Evolutionary conservation across 2,888 invertebrate species (phyloP), one percentile per base, ranked within the genome.

Genomic region (Eupithecia pulchellata): DNA sequence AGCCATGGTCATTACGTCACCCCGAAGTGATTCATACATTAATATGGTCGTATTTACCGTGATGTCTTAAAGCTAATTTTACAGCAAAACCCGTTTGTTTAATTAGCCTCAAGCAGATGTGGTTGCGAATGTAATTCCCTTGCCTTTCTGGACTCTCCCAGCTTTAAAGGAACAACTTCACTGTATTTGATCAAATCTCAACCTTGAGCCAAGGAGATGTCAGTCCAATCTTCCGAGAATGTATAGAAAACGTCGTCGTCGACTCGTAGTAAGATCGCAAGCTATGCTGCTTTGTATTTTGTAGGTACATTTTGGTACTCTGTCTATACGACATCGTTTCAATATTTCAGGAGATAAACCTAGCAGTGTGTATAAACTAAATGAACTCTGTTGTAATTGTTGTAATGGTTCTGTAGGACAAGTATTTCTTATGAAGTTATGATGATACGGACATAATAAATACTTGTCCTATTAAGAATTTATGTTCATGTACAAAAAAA

Each of bases 1-100:
- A 76, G 77, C 77, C 75, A 76, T 77, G 47, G 64, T 55, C 11
- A 62, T 77, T 72, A 72, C 79, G 77, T 78, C 78, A 78, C 62
- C 58, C 52, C 47, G 61, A 67, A 42, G 64, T 72, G 69, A 69
- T 61, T 71, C 71, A 78, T 57, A 42, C 65, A 60, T n/a, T n/a
- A n/a, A n/a, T n/a, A n/a, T 57, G 42, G 68, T 66, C 55, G 42
- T 77, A 73, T 77, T 76, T 77, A 75, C 75, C 63, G 67, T 68
- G 69, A 68, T 52, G 25, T 52, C 68, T 39, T 66, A 32, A 60
- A 71, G 71, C 66, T 76, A 72, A 72, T 73, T 74, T 70, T 76
- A 74, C 64, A 67, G 62, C 30, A 68, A 69, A 61, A 65, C 62
- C 68, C 66, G 64, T 75, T 74, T 72, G 60, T 60, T 71, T 73